Conservation (phyloP, 1,140 invertebrate genomes). For the Ceratoteleas bidentatus region DNA sequence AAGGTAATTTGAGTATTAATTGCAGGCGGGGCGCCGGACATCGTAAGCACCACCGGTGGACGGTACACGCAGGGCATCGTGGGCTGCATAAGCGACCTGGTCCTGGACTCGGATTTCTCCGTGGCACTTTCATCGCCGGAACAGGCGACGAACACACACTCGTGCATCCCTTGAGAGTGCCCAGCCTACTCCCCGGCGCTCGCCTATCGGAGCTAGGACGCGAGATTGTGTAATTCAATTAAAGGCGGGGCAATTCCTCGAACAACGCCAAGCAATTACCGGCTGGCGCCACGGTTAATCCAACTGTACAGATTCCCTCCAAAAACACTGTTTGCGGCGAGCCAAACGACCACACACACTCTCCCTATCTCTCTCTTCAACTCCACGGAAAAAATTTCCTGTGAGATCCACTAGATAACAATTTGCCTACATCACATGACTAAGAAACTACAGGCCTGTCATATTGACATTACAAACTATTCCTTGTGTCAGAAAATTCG, state of each 20-base stretch:
- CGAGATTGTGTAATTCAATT: constrained; percentile 62
- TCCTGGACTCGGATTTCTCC: constrained; percentile 89
- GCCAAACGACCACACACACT: constrained; percentile 28
- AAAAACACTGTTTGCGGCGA: constrained; percentile 50
- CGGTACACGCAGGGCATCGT: constrained; percentile 87
- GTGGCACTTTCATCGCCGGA: constrained; percentile 84
- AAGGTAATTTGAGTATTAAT: constrained; percentile 44
- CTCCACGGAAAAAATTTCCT: too few species aligned
- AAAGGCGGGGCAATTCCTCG: constrained; percentile 48
- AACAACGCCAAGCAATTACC: constrained; percentile 58
- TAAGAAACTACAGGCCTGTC: too few species aligned
- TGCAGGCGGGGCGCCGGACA: constrained; percentile 89
- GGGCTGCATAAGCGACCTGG: constrained; percentile 91
- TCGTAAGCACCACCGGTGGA: constrained; percentile 84
- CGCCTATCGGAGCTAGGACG: constrained; percentile 52
- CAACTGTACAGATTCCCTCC: constrained; percentile 73
- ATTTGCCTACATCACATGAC: too few species aligned
- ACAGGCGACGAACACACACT: constrained; percentile 82
- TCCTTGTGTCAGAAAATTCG: too few species aligned
- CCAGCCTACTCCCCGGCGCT: constrained; percentile 28
- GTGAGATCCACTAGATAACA: too few species aligned
- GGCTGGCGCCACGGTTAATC: constrained; percentile 51
- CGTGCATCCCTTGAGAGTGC: constrained; percentile 78
- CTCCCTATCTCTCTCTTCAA: too few species aligned
- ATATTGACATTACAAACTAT: too few species aligned